Conservation (phyloP, 2,888 invertebrate genomes). For the Apotomis turbidana region DNA sequence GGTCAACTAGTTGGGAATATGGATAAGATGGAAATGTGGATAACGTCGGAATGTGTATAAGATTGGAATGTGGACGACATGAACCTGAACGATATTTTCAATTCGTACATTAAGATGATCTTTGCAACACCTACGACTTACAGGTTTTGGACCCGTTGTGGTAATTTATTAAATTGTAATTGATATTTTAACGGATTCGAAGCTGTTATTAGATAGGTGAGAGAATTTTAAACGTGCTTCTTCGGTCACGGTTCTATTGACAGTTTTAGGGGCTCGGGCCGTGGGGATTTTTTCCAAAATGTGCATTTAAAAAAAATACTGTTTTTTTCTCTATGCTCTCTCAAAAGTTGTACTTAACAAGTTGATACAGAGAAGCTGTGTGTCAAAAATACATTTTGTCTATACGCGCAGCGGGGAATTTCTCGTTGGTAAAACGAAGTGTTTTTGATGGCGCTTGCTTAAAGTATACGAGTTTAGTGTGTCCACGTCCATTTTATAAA, state of each 20-base stretch:
- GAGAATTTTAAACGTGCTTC: slow-evolving; percentile 9
- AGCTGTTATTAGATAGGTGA: slow-evolving; percentile 35
- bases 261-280: slow-evolving; percentile 36
- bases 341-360: neutral
- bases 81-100: slow-evolving; percentile 2
- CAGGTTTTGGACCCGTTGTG: slow-evolving; percentile 41
- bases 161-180: slow-evolving; percentile 40
- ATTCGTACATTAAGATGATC: slow-evolving; percentile 36
- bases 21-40: no score
- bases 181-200: slow-evolving; percentile 32
- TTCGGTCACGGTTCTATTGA: slow-evolving; percentile 30
- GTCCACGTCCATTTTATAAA: no score
- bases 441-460: no score
- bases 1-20: no score
- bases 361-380: neutral
- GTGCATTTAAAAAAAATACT: neutral
- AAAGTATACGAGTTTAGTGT: no score
- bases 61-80: no score
- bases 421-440: no score
- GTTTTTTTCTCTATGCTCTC: neutral
- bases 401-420: no score
- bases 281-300: neutral
- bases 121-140: slow-evolving; percentile 24
- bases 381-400: no score
- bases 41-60: no score